phyloP scores from a whole-genome alignment of 2,888 invertebrate species.

The Entomobrya multifasciata region DNA sequence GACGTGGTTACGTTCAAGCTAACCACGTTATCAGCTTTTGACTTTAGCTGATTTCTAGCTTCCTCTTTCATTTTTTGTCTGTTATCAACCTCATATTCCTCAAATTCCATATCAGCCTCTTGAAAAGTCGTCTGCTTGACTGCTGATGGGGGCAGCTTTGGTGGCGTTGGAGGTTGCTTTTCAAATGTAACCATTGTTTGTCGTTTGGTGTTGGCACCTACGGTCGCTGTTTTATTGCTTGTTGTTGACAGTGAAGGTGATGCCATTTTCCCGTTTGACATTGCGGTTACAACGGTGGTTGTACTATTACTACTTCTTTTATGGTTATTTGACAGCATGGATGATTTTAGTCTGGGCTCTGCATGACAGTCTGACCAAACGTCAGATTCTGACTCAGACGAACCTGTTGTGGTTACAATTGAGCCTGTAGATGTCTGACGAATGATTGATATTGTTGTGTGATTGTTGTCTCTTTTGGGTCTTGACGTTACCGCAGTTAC shows the following conservation, averaged over 20 bases:
- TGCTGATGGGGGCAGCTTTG: slow-evolving; percentile 3
- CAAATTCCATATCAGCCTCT: slow-evolving; percentile 59
- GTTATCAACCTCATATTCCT: slow-evolving; percentile 50
- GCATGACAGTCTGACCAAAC: slow-evolving; percentile 59
- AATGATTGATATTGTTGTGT: too few relatives aligned
- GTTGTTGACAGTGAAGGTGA: too few relatives aligned
- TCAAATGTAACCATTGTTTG: slow-evolving; percentile 57
- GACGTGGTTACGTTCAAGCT: slow-evolving; percentile 18
- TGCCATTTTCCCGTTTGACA: neutral
- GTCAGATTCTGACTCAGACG: slow-evolving; percentile 36
- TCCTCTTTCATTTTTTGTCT: neutral
- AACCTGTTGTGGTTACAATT: neutral
- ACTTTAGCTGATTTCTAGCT: neutral
- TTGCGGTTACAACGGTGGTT: neutral
- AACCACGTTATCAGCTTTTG: slow-evolving; percentile 32
- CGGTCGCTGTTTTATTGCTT: slow-evolving; percentile 4
- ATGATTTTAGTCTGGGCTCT: neutral
- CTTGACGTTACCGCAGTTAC: neutral
- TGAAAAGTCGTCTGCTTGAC: neutral
- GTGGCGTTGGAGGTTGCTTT: slow-evolving; percentile 18
- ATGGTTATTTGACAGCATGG: neutral
- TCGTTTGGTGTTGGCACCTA: slow-evolving; percentile 32
- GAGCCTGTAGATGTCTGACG: too few relatives aligned
- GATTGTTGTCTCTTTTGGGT: neutral
- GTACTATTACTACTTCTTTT: neutral